phyloP scores from a whole-genome alignment of 2,888 invertebrate species.

The Drosophila putrida region DNA sequence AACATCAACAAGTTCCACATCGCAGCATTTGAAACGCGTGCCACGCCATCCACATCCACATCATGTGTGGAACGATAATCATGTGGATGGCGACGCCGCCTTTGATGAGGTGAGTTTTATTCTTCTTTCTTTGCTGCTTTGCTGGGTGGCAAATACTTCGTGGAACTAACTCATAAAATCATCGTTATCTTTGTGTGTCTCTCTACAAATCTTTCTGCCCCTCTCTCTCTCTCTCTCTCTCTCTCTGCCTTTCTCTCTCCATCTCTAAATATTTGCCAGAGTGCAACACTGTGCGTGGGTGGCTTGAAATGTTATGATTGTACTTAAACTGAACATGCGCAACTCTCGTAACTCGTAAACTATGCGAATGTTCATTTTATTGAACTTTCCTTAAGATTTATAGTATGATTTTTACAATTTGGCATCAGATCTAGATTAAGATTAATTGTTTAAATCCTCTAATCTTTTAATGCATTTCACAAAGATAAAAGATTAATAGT shows the following conservation, averaged over 20 bases:
- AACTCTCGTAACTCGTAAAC: slow-evolving; percentile 12
- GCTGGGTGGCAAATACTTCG: slow-evolving; percentile 46
- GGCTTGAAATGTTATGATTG: slow-evolving; percentile 26
- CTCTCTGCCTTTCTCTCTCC: background rate
- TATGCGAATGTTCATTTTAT: slow-evolving; percentile 13
- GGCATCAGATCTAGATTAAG: background rate
- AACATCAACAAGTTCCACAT: slow-evolving; percentile 1
- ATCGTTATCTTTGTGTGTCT: slow-evolving; percentile 35
- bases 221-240: slow-evolving; percentile 7
- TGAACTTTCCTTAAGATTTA: slow-evolving; percentile 5
- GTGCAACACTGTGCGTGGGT: slow-evolving; percentile 40
- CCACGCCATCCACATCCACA: slow-evolving; percentile 57
- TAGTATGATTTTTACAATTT: slow-evolving; percentile 1
- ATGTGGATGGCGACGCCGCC: slow-evolving; percentile 42
- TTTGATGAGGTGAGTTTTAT: slow-evolving; percentile 60
- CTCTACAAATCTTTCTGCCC: background rate
- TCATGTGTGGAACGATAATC: slow-evolving; percentile 40
- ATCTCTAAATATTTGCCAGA: slow-evolving; percentile 49
- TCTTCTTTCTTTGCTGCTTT: too few relatives aligned
- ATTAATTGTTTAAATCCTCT: too few relatives aligned
- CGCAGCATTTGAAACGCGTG: slow-evolving; percentile 49
- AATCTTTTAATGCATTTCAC: background rate
- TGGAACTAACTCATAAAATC: slow-evolving; percentile 61
- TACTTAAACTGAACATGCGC: slow-evolving; percentile 7
- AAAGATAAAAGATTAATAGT: background rate